Percentiles rank a stretch among this genome's conserved stretches.
phyloP scores from a whole-genome alignment of 2,113 vertebrate genomes.

The Poicephalus gulielmi region DNA sequence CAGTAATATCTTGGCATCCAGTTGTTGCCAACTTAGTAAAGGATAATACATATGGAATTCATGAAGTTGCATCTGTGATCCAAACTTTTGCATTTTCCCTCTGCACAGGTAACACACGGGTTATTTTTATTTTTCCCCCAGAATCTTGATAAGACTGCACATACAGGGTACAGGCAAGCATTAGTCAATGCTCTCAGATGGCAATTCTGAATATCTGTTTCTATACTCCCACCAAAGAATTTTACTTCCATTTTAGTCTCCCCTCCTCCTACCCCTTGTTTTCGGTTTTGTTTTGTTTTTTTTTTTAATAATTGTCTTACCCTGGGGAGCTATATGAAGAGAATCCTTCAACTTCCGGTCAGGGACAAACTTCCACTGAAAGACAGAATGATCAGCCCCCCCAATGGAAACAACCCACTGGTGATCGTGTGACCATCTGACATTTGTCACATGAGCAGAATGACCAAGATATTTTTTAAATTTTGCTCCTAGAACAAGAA shows the following conservation, averaged over 20 bases:
- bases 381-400: slow-evolving; percentile 97
- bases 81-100: neutral
- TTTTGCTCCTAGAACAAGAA: slow-evolving; percentile 88
- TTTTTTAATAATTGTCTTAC: slow-evolving; percentile 45
- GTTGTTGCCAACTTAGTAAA: neutral
- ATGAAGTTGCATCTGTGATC: fast-evolving
- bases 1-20: neutral
- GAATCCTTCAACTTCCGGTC: slow-evolving; percentile 94
- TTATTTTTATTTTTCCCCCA: neutral
- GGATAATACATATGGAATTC: neutral
- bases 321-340: slow-evolving; percentile 93
- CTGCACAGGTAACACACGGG: neutral
- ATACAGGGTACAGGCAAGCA: neutral
- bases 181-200: neutral
- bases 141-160: neutral
- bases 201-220: neutral
- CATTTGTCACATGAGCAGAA: slow-evolving; percentile 95
- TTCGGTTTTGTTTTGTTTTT: fast-evolving
- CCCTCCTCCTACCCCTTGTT: fast-evolving
- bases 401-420: slow-evolving; percentile 98
- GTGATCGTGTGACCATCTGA: slow-evolving; percentile 97
- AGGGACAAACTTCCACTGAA: slow-evolving; percentile 98
- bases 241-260: neutral
- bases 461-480: slow-evolving; percentile 98
- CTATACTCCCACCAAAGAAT: neutral